These are phyloP conservation scores for Hemibagrus guttatus DNA, from an alignment of 2,797 vertebrate species.

Conservation along the genomic window DNA sequence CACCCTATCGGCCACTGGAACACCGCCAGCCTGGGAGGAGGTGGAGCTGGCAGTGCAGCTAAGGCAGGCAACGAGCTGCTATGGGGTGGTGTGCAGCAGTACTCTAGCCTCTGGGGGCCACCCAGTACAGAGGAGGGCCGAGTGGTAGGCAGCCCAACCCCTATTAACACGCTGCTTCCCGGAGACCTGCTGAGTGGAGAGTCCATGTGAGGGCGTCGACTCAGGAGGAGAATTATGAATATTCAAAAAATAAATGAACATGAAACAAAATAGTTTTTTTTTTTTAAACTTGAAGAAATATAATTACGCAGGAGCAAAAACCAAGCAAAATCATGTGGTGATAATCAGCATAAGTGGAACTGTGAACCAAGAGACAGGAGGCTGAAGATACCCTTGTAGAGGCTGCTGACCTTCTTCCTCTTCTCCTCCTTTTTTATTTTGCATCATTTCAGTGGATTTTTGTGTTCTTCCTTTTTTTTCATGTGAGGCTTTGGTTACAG, in stretches of 20 bases:
- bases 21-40: conserved; percentile 80
- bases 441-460: conserved; percentile 58
- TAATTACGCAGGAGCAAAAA: conserved; percentile 70
- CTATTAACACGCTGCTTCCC: conserved; percentile 92
- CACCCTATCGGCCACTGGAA: conserved; percentile 94
- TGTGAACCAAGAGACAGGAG: conserved; percentile 64
- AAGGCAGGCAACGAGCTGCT: conserved; percentile 84
- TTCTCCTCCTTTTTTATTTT: conserved; percentile 61
- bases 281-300: conserved; percentile 68
- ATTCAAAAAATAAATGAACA: conserved; percentile 8
- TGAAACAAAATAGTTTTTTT: too few species aligned
- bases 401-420: conserved; percentile 68
- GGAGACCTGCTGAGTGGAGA: conserved; percentile 95
- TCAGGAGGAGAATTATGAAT: conserved; percentile 49
- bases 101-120: conserved; percentile 95
- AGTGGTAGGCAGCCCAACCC: conserved; percentile 90
- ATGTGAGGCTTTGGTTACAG: conserved; percentile 63
- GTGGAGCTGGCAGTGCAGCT: conserved; percentile 71
- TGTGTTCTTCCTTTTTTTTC: conserved; percentile 49
- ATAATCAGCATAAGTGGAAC: conserved; percentile 77
- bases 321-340: conserved; percentile 73
- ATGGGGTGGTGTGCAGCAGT: conserved; percentile 91
- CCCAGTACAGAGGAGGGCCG: conserved; percentile 86
- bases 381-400: conserved; percentile 61
- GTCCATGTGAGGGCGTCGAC: conserved; percentile 77